phyloP scores from a whole-genome alignment of 92 coral and sea anemone genomes.

The Diadumene lineata region DNA sequence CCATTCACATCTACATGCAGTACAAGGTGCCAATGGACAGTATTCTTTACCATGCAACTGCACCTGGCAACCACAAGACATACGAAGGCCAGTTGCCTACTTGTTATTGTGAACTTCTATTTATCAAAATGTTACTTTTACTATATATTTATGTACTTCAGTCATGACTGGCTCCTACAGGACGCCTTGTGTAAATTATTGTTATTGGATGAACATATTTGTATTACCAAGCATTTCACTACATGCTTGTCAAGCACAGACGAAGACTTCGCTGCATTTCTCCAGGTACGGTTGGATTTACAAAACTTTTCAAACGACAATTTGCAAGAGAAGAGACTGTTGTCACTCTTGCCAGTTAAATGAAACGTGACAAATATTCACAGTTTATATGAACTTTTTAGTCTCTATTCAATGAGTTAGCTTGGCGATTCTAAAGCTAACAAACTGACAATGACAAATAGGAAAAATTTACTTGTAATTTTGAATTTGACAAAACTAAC shows the following conservation, averaged over 20 bases:
- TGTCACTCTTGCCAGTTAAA: constrained; percentile 59
- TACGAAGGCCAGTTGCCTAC: constrained; percentile 95
- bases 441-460: constrained; percentile 53
- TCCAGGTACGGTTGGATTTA: constrained; percentile 27
- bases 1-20: constrained; percentile 85
- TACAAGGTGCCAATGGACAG: constrained; percentile 92
- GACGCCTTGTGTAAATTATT: constrained; percentile 72
- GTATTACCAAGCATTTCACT: constrained; percentile 37
- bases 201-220: constrained; percentile 64
- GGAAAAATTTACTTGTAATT: constrained; percentile 78
- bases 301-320: constrained; percentile 10
- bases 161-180: constrained; percentile 48
- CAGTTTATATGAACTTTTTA: constrained; percentile 55
- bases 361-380: constrained; percentile 75
- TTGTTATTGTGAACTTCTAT: constrained; percentile 65
- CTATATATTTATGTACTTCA: constrained; percentile 69
- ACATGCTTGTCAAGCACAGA: constrained; percentile 24
- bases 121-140: constrained; percentile 53
- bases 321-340: constrained; percentile 47
- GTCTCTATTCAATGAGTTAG: constrained; percentile 58
- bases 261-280: constrained; percentile 32
- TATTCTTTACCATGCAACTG: constrained; percentile 97
- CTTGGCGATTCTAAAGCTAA: constrained; percentile 12
- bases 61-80: constrained; percentile 88
- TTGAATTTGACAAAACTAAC: constrained; percentile 90